A percentile compares a stretch with the other conserved stretches of the same genome.
Conservation (phyloP, 1,140 invertebrate species). For the Lasioglossum baleicum region DNA sequence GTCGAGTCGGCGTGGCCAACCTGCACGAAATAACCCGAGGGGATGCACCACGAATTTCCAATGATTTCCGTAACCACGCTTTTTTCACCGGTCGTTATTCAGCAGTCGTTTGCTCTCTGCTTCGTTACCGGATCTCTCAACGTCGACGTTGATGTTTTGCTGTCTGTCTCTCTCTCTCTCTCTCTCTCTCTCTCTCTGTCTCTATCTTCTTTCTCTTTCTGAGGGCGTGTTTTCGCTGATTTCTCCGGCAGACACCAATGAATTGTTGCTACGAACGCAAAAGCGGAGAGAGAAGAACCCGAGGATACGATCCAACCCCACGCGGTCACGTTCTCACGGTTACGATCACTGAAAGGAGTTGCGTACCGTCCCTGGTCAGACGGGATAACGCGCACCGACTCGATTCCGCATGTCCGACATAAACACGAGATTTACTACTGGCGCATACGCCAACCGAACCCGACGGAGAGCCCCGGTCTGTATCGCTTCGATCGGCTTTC, state of each 20-base stretch:
- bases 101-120: background rate
- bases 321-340: background rate
- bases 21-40: constrained; percentile 39
- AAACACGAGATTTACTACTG: constrained; percentile 60
- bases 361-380: constrained; percentile 27
- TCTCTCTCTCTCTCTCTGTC: too few species aligned
- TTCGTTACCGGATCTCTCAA: too few species aligned
- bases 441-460: constrained; percentile 44
- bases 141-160: too few species aligned
- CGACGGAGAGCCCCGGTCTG: background rate
- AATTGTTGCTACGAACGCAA: background rate
- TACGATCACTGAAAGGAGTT: background rate
- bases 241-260: background rate
- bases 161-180: too few species aligned
- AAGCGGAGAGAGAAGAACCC: background rate
- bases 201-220: background rate
- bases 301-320: background rate
- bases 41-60: constrained; percentile 10
- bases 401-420: constrained; percentile 43
- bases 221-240: background rate
- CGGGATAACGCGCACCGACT: constrained; percentile 19
- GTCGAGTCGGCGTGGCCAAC: constrained; percentile 23
- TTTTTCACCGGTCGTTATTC: background rate
- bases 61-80: background rate
- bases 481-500: constrained; percentile 39